These are phyloP conservation scores for Pontoporia blainvillei DNA, from an alignment of 2,113 vertebrate genomes.

Conservation along the genomic window DNA sequence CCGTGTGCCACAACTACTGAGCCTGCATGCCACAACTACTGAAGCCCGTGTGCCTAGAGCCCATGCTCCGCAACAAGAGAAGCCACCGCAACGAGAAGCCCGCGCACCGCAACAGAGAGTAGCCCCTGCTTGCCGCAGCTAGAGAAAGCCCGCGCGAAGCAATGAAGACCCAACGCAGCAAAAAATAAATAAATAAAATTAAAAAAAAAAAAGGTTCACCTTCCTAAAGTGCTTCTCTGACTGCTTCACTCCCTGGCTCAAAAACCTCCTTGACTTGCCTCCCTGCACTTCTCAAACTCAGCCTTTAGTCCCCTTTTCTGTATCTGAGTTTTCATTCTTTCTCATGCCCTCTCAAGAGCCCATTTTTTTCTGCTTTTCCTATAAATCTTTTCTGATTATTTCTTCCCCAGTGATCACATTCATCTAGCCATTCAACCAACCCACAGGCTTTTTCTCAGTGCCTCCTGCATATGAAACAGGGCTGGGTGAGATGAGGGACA, in stretches of 20 bases:
- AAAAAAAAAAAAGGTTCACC: too few species aligned
- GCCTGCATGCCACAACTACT: too few species aligned
- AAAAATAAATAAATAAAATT: too few species aligned
- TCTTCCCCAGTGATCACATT: constrained; percentile 52
- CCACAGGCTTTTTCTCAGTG: neutral
- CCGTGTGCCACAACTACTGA: too few species aligned
- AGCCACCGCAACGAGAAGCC: too few species aligned
- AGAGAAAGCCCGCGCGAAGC: too few species aligned
- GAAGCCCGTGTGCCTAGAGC: too few species aligned
- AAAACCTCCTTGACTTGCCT: neutral
- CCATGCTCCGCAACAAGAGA: too few species aligned
- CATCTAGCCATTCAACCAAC: constrained; percentile 18
- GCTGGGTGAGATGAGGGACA: neutral
- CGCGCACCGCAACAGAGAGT: too few species aligned
- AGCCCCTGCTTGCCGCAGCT: too few species aligned
- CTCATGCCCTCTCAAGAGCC: neutral
- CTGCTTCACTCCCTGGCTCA: neutral
- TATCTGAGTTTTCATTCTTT: constrained; percentile 23
- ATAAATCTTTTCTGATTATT: constrained; percentile 60
- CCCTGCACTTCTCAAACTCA: neutral
- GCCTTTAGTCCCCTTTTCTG: neutral
- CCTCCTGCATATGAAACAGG: constrained; percentile 30
- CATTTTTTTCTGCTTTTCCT: constrained; percentile 13
- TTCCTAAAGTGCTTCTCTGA: neutral
- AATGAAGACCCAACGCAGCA: too few species aligned